Evolutionary conservation across 1,140 invertebrate genomes (phyloP), one percentile per base, ranked within the genome.

Genomic region (Lerema accius): DNA sequence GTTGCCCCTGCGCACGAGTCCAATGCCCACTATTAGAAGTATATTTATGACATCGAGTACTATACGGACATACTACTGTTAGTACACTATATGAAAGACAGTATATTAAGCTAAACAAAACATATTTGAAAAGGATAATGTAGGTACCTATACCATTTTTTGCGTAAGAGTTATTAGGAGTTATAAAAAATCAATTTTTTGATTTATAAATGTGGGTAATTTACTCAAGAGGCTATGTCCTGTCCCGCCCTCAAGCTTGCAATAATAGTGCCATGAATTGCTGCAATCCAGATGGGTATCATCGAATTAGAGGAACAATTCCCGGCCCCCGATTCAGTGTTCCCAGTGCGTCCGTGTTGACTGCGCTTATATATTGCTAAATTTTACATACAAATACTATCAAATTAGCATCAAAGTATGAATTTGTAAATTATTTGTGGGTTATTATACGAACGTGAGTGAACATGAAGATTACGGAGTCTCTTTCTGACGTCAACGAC

Each of bases 201-300:
- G 4, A 9, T 32, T n/a, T n/a, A n/a, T n/a, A n/a, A 4, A 32
- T 4, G 28, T 7, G 9, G 80, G 66, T 77, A 82, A 85, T 84
- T 84, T 63, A 72, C 70, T 81, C 51, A 74, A 86, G 83, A 87
- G 86, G 65, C 76, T 61, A 71, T 78, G 77, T 89, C 84, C 83
- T 84, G 79, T 84, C 71, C 67, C 80, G 79, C 78, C 76, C 80
- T 78, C 77, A 65, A 82, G 77, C 67, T 73, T 78, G 78, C 78
- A 76, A 74, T 89, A 82, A 84, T 84, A 73, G 73, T 69, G 66
- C 70, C 71, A 76, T 71, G 71, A 87, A 86, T 89, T 89, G 82
- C 76, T 72, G 81, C 84, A 89, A 83, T 84, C 77, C 79, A 78
- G 72, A 48, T 66, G 70, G 67, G 78, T 78, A 80, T 86, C 78